phyloP scores from a whole-genome alignment of 2,113 vertebrate genomes.

The Trinectes maculatus region DNA sequence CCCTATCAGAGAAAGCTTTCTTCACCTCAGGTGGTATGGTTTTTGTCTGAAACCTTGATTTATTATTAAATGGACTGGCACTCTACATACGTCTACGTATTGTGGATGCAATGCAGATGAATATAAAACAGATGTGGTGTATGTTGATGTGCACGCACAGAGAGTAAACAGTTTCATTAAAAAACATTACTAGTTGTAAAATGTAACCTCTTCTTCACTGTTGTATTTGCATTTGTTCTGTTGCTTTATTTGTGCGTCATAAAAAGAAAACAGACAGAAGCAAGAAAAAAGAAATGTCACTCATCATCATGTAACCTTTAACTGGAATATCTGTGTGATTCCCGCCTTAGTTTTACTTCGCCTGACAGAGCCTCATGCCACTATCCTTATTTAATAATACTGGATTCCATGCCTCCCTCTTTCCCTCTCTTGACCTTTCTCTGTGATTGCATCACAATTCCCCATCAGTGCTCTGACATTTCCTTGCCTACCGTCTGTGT shows the following conservation, averaged over 20 bases:
- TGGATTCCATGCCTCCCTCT: constrained; percentile 18
- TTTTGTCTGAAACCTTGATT: not conserved
- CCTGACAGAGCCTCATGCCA: constrained; percentile 19
- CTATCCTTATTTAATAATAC: constrained; percentile 38
- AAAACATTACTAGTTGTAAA: not conserved
- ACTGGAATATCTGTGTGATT: constrained; percentile 17
- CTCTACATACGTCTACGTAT: too few species aligned
- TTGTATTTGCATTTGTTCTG: too few species aligned
- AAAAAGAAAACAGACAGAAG: too few species aligned
- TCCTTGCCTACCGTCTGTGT: constrained; percentile 47
- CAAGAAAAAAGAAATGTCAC: not conserved
- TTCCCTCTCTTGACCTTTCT: constrained; percentile 61
- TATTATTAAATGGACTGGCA: too few species aligned
- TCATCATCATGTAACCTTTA: constrained; percentile 22
- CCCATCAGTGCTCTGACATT: constrained; percentile 64
- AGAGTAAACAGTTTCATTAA: too few species aligned
- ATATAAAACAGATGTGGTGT: too few species aligned
- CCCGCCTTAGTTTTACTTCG: constrained; percentile 24
- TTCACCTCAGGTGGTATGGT: constrained; percentile 23
- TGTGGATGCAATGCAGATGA: too few species aligned
- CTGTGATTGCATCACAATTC: constrained; percentile 62
- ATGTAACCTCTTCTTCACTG: too few species aligned
- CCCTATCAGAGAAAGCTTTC: constrained; percentile 20
- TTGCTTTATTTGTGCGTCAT: too few species aligned
- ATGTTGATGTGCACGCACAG: too few species aligned